Evolutionary conservation across 2,888 invertebrate species (phyloP).

Genomic region (Thymelicus lineola): DNA sequence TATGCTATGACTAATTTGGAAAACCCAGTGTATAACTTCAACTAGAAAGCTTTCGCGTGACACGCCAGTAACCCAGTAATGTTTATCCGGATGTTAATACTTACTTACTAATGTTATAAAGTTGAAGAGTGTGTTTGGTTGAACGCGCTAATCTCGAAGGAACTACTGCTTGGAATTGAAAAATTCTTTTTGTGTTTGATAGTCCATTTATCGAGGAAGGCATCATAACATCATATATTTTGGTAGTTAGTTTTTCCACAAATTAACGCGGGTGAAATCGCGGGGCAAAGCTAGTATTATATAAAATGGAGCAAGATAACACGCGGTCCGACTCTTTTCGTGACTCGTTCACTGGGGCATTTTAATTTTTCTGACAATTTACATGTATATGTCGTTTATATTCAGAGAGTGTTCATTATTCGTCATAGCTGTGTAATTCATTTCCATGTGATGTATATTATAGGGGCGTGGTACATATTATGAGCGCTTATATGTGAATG

Average conservation of each 20-base stretch:
- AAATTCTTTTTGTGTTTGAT: too few relatives aligned
- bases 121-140: too few relatives aligned
- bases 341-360: conserved; percentile 58
- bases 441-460: conserved; percentile 72
- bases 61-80: not conserved
- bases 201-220: too few relatives aligned
- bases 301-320: conserved; percentile 19
- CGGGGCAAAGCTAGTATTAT: too few relatives aligned
- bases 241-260: too few relatives aligned
- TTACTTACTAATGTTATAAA: too few relatives aligned
- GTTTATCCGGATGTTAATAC: conserved; percentile 23
- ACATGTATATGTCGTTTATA: conserved; percentile 59
- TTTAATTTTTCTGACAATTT: conserved; percentile 58
- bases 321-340: conserved; percentile 47
- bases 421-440: conserved; percentile 74
- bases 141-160: too few relatives aligned
- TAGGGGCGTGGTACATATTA: conserved; percentile 50
- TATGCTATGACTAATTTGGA: not conserved
- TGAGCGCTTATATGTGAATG: conserved; percentile 38
- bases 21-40: not conserved
- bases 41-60: conserved; percentile 22
- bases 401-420: conserved; percentile 69
- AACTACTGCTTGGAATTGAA: too few relatives aligned
- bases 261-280: too few relatives aligned
- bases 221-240: too few relatives aligned